Percentiles rank a stretch among this genome's conserved stretches.
phyloP scores from a whole-genome alignment of 2,113 vertebrate species.

The Malaclemys terrapin region DNA sequence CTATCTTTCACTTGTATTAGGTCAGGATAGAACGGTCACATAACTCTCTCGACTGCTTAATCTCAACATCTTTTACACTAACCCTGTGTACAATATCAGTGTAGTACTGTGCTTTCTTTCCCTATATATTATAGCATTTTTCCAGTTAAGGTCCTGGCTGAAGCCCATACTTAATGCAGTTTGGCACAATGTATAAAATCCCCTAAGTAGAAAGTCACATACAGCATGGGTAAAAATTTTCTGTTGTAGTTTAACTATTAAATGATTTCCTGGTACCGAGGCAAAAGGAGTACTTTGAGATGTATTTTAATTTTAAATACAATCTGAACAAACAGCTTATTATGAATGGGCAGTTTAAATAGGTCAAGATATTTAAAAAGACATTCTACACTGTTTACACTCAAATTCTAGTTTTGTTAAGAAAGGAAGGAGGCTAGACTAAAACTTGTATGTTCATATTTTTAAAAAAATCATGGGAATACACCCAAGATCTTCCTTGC shows the following conservation, averaged over 20 bases:
- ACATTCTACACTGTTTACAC: not conserved
- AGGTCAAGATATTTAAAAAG: not conserved
- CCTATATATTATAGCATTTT: not conserved
- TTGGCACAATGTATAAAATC: no score
- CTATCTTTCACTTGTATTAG: conserved; percentile 2
- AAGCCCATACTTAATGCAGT: not conserved
- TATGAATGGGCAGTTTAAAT: not conserved
- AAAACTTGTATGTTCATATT: not conserved
- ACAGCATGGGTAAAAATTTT: not conserved
- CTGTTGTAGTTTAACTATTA: not conserved
- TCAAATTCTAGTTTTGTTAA: conserved; percentile 42
- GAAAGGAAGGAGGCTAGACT: not conserved
- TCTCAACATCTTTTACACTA: not conserved
- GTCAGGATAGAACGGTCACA: not conserved
- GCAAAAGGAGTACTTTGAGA: not conserved
- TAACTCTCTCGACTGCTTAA: conserved; percentile 9
- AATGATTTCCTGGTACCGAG: not conserved
- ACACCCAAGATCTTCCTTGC: not conserved
- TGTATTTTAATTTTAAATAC: rapidly evolving
- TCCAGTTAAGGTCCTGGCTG: not conserved
- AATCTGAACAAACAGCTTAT: not conserved
- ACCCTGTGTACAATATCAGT: not conserved
- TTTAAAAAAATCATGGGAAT: not conserved
- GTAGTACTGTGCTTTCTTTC: conserved; percentile 5
- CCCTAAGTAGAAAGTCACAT: not conserved